These are phyloP conservation scores for Odontophorus gujanensis DNA, from an alignment of 2,113 vertebrate species.

Conservation along the genomic window DNA sequence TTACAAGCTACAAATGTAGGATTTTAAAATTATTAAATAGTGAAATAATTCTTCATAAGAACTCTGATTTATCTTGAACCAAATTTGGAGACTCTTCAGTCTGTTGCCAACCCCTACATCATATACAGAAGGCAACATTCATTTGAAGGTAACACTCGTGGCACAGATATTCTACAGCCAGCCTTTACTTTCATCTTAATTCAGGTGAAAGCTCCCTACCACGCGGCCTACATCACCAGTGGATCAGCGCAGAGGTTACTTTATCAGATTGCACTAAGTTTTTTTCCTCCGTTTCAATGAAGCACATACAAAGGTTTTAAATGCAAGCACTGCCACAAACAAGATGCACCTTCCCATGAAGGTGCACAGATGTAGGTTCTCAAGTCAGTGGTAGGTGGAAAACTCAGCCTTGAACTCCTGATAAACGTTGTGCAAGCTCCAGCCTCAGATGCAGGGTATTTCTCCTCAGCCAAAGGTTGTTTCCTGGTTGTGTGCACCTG, in stretches of 20 bases:
- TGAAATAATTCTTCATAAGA: not conserved
- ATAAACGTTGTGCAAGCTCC: not conserved
- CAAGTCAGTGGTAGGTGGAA: not conserved
- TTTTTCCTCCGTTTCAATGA: not conserved
- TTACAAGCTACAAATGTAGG: not conserved
- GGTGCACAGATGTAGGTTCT: not conserved
- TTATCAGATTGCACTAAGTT: not conserved
- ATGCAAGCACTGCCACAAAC: not conserved
- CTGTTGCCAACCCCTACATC: not conserved
- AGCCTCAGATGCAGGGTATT: not conserved
- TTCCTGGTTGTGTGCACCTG: not conserved
- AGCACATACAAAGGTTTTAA: not conserved
- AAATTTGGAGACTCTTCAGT: not conserved
- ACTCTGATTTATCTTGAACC: not conserved
- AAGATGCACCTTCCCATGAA: not conserved
- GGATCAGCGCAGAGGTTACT: rapidly evolving
- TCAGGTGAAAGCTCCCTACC: not conserved
- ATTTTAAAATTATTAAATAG: not conserved
- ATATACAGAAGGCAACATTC: rapidly evolving
- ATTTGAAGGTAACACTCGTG: rapidly evolving
- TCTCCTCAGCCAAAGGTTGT: not conserved
- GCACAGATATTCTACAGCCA: not conserved
- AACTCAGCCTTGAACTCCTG: not conserved
- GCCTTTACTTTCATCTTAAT: not conserved
- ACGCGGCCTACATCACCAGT: not conserved